A percentile compares a stretch with the other conserved stretches of the same genome.
phyloP scores from a whole-genome alignment of 2,888 invertebrate species.

The Merodon equestris region DNA sequence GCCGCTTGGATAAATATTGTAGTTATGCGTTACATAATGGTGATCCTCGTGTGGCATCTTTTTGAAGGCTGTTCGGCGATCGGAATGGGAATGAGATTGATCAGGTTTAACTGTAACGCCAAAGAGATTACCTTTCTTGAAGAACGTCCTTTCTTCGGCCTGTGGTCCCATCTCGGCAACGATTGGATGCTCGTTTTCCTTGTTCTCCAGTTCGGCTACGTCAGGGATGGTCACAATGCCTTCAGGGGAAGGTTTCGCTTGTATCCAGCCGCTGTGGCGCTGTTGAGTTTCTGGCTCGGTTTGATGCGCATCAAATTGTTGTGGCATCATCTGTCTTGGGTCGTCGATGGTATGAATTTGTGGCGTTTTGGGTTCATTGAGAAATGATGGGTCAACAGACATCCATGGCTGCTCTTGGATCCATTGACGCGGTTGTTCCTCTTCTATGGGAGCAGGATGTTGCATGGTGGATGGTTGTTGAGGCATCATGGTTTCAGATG shows the following conservation, averaged over 20 bases:
- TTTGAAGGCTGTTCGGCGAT: constrained; percentile 54
- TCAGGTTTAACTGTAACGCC: constrained; percentile 71
- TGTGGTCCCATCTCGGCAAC: constrained; percentile 60
- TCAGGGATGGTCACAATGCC: constrained; percentile 16
- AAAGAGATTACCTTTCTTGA: constrained; percentile 76
- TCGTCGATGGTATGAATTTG: constrained; percentile 9
- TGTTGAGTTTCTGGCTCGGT: too few relatives aligned
- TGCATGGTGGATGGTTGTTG: constrained; percentile 13
- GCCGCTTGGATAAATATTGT: constrained; percentile 66
- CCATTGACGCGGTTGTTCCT: constrained; percentile 31
- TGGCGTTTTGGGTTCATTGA: constrained; percentile 17
- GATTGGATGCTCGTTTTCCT: constrained; percentile 40
- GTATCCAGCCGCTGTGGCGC: too few relatives aligned
- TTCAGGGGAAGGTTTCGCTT: neutral
- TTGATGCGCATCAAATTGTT: neutral
- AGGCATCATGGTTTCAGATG: neutral
- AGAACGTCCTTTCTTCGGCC: constrained; percentile 42
- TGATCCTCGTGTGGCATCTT: neutral
- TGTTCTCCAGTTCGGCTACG: constrained; percentile 20
- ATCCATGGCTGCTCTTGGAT: constrained; percentile 19
- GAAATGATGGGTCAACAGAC: constrained; percentile 6
- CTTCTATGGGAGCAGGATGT: neutral
- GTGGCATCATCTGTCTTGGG: constrained; percentile 27
- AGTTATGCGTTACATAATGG: constrained; percentile 63
- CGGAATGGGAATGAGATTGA: constrained; percentile 43